Base-by-base conservation (phyloP, 92 coral and sea anemone species). In the Porites evermanni region DNA sequence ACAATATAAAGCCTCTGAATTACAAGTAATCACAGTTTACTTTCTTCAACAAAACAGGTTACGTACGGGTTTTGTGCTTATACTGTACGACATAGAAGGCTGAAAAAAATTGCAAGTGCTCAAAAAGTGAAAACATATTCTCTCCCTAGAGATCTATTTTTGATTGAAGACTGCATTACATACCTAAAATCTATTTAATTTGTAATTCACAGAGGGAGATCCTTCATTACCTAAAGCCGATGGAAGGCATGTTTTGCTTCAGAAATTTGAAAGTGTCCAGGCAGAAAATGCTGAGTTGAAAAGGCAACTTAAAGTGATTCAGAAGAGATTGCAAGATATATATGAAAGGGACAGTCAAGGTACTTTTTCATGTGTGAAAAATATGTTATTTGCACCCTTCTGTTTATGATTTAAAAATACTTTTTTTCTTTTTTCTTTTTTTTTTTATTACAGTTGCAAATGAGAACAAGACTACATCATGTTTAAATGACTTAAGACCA, bases 301-400 rank as follows among this genome's bases (percentile, higher is more conserved):
- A 29, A 86, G 83, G 51, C 87, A 89, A 81, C 89, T 93, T 18
- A 70, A 90, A 12, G n/a, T 93, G 44, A 80, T 81, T 53, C 78
- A 87, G 44, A 89, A 87, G 74, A 89, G 93, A 84, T 69, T 93
- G 29, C 89, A 84, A 20, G 91, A 90, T 65, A 58, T 89, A 7
- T 76, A 93, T 59, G 84, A 84, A 60, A 81, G 75, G 66, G 84
- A 81, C 70, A 81, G 75, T 72, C 86, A 60, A 81, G 86, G 86
- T 56, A 56, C 61, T 56, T 56, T 3, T 56, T 11, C 61, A 56
- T 56, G 14, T 54, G 47, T 38, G 47, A 4, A 38, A 38, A 38
- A 38, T 38, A 38, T 38, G 6, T 4, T 38, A 38, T 38, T 38
- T 38, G 6, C 47, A 4, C 47, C 2, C 47, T 72, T 32, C 12